A percentile compares a stretch with the other conserved stretches of the same genome.
Evolutionary conservation across 2,113 vertebrate species (phyloP).

Genomic region (Elgaria multicarinata): DNA sequence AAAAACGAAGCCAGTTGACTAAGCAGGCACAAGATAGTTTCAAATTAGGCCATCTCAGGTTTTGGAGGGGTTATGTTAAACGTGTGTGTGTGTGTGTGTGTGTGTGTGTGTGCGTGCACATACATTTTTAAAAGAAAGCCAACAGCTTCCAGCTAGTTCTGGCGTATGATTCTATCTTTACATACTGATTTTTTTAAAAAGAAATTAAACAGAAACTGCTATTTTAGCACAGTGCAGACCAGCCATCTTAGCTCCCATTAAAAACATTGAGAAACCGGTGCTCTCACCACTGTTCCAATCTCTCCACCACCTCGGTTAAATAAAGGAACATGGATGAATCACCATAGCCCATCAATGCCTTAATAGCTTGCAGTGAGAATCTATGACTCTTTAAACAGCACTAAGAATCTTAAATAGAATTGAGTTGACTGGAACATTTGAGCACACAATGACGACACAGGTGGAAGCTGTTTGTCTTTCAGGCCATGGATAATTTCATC

Average conservation of each 20-base stretch:
- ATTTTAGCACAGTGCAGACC: constrained; percentile 47
- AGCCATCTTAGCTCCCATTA: not conserved
- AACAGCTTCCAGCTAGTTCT: not conserved
- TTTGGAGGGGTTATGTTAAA: not conserved
- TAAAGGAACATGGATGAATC: constrained; percentile 26
- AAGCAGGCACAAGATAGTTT: not conserved
- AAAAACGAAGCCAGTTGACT: not conserved
- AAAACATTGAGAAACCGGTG: constrained; percentile 26
- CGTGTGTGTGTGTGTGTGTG: not conserved
- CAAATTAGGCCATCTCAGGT: not conserved
- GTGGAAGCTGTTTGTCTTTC: not conserved
- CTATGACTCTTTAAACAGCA: not conserved
- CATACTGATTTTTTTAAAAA: constrained; percentile 3
- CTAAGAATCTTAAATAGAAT: constrained; percentile 15
- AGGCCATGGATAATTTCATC: not conserved
- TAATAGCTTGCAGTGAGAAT: not conserved
- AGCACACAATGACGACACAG: not conserved
- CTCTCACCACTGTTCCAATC: constrained; percentile 33
- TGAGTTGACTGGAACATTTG: not conserved
- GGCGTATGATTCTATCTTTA: constrained; percentile 48
- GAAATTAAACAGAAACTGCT: constrained; percentile 27
- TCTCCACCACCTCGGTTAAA: constrained; percentile 33
- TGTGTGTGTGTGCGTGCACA: too few species aligned
- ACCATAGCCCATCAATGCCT: constrained; percentile 10
- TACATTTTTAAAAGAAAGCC: not conserved